Evolutionary conservation across 2,113 vertebrate genomes (phyloP).

Genomic region (Euleptes europaea): DNA sequence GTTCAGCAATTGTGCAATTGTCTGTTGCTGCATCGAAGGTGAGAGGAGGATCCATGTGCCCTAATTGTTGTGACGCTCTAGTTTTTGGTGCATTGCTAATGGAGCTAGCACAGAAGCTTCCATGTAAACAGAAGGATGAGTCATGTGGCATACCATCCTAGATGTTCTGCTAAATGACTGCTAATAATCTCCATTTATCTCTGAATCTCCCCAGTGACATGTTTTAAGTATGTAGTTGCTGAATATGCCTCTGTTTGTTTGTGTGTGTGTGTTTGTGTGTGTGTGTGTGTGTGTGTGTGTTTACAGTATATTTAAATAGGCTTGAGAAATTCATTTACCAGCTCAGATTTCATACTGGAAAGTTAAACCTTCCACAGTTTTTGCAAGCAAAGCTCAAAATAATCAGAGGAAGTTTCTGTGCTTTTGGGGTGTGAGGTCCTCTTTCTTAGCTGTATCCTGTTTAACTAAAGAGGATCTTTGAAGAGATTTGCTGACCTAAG

Average conservation of each 20-base stretch:
- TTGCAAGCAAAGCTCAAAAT: background rate
- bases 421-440: background rate
- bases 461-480: background rate
- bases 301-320: background rate
- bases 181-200: slow-evolving; percentile 4
- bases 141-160: background rate
- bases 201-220: background rate
- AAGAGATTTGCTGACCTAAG: background rate
- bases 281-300: background rate
- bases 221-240: background rate
- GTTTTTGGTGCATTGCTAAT: slow-evolving; percentile 1
- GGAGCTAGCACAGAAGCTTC: background rate
- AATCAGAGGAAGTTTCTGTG: background rate
- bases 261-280: background rate
- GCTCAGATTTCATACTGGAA: slow-evolving; percentile 10
- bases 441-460: background rate
- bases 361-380: background rate
- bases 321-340: background rate
- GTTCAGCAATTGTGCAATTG: background rate
- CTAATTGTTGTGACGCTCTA: background rate
- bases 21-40: background rate
- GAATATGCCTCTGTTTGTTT: background rate
- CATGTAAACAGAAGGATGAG: background rate
- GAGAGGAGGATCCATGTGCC: background rate
- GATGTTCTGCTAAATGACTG: slow-evolving; percentile 8